Evolutionary conservation across 2,888 invertebrate genomes (phyloP).

Genomic region (Mamestra brassicae): DNA sequence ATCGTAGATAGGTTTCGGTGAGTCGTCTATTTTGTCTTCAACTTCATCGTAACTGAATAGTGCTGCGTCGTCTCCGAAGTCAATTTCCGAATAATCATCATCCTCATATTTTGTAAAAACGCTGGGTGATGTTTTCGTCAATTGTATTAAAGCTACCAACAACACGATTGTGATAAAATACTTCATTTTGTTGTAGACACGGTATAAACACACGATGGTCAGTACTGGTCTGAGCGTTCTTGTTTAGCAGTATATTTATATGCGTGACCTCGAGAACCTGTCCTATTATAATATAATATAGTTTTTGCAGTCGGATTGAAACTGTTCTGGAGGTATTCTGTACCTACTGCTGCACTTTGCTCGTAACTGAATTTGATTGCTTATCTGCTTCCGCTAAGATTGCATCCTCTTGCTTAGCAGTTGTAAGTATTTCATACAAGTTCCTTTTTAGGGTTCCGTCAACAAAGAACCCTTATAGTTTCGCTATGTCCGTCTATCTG

Average conservation of each 20-base stretch:
- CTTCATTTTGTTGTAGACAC: constrained; percentile 68
- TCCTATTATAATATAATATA: constrained; percentile 42
- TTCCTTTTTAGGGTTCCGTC: too few relatives aligned
- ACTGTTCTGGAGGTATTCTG: not conserved
- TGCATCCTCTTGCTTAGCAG: not conserved
- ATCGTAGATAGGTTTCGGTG: constrained; percentile 73
- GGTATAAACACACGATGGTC: constrained; percentile 49
- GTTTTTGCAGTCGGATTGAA: constrained; percentile 53
- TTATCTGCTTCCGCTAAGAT: not conserved
- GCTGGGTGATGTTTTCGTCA: constrained; percentile 21
- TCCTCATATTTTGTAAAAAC: constrained; percentile 14
- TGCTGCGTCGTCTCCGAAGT: constrained; percentile 44
- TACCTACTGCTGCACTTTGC: constrained; percentile 3
- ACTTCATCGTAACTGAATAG: constrained; percentile 24
- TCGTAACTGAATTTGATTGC: not conserved
- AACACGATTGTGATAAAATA: constrained; percentile 53
- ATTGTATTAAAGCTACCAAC: constrained; percentile 53
- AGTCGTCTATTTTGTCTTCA: constrained; percentile 51
- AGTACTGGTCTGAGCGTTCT: constrained; percentile 60
- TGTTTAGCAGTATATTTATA: constrained; percentile 53
- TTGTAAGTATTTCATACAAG: not conserved
- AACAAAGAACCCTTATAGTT: too few relatives aligned
- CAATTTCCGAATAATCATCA: constrained; percentile 41
- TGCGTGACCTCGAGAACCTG: constrained; percentile 70
- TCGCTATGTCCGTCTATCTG: too few relatives aligned